phyloP scores from a whole-genome alignment of 2,888 invertebrate genomes.

The Netelia virgata region DNA sequence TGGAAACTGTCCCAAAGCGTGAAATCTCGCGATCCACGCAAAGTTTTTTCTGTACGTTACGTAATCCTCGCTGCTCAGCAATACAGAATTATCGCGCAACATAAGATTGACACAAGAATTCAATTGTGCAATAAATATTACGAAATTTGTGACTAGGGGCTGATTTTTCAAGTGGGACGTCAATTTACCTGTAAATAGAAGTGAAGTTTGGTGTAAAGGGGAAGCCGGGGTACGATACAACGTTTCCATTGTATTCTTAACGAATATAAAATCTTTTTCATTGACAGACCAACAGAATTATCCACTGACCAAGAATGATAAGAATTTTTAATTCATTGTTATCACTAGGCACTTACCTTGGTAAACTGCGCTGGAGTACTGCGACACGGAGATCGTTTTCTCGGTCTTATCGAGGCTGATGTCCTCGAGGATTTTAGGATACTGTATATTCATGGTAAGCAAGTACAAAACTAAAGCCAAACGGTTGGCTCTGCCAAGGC shows the following conservation, averaged over 20 bases:
- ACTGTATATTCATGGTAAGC: slow-evolving; percentile 75
- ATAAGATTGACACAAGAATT: slow-evolving; percentile 85
- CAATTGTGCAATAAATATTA: slow-evolving; percentile 85
- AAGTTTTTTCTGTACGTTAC: slow-evolving; percentile 85
- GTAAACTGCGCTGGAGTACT: slow-evolving; percentile 86
- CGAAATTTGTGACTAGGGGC: slow-evolving; percentile 86
- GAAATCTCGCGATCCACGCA: slow-evolving; percentile 87
- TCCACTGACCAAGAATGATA: neutral
- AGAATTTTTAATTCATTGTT: neutral
- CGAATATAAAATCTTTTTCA: neutral
- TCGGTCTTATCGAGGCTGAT: slow-evolving; percentile 75
- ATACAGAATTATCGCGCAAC: slow-evolving; percentile 77
- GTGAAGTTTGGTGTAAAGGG: slow-evolving; percentile 14
- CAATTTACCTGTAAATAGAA: slow-evolving; percentile 82
- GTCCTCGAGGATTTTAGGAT: slow-evolving; percentile 56
- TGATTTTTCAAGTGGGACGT: slow-evolving; percentile 85
- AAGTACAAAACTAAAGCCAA: slow-evolving; percentile 86
- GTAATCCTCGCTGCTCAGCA: slow-evolving; percentile 73
- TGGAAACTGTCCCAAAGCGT: slow-evolving; percentile 82
- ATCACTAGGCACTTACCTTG: slow-evolving; percentile 74
- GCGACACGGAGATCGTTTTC: slow-evolving; percentile 84
- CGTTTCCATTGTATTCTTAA: no score
- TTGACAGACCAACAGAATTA: neutral
- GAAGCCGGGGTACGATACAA: neutral
- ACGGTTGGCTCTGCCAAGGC: slow-evolving; percentile 81